Conservation (phyloP, 2,888 invertebrate genomes). For the Clitarchus hookeri region DNA sequence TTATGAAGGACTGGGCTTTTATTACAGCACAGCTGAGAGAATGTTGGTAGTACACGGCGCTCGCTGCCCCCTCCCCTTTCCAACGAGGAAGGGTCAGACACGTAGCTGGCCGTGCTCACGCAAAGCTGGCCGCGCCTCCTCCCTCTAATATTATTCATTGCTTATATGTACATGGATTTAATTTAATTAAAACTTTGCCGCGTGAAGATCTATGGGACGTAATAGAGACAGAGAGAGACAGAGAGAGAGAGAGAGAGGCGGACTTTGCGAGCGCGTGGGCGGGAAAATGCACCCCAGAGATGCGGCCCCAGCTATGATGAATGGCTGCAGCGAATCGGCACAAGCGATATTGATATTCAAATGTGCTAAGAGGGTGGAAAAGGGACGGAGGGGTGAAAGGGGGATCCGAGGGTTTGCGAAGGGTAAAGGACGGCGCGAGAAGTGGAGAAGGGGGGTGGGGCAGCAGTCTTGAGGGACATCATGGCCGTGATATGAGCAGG, state of each 20-base stretch:
- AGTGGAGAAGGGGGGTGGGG: constrained; percentile 5
- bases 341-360: constrained; percentile 40
- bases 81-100: not conserved
- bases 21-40: too few relatives aligned
- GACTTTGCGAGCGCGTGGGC: not conserved
- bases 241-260: too few relatives aligned
- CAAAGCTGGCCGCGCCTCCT: not conserved
- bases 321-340: constrained; percentile 29
- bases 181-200: constrained; percentile 17
- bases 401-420: not conserved
- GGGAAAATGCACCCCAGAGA: constrained; percentile 36
- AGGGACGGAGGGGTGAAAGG: not conserved
- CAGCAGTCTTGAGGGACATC: constrained; percentile 30
- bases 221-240: not conserved
- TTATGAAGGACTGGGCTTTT: too few relatives aligned
- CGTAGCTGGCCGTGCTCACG: not conserved
- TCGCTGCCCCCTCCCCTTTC: not conserved
- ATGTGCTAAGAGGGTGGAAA: constrained; percentile 31
- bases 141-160: not conserved
- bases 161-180: constrained; percentile 14
- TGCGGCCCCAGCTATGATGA: constrained; percentile 27
- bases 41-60: too few relatives aligned
- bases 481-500: constrained; percentile 34
- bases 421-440: too few relatives aligned
- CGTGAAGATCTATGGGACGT: not conserved